These are phyloP conservation scores for Bombus vancouverensis DNA, from an alignment of 1,140 invertebrate species.

Conservation along the genomic window DNA sequence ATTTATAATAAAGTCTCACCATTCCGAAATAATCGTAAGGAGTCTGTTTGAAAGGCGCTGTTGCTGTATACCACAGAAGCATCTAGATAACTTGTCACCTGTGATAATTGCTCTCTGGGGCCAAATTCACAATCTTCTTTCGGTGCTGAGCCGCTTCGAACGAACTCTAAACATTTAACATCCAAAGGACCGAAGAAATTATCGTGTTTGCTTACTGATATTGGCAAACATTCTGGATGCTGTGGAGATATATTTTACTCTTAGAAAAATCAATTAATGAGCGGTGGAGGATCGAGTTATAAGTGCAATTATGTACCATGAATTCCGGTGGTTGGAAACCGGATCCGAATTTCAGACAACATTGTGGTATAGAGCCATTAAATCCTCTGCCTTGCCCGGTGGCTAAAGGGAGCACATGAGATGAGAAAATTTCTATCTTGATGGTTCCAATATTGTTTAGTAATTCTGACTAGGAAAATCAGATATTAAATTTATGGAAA, in stretches of 20 bases:
- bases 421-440: not conserved
- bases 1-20: slow-evolving; percentile 80
- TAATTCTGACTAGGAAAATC: not conserved
- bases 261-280: no score
- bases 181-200: slow-evolving; percentile 87
- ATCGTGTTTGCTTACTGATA: slow-evolving; percentile 88
- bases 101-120: slow-evolving; percentile 89
- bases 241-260: slow-evolving; percentile 67
- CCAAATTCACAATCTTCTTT: slow-evolving; percentile 88
- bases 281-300: not conserved
- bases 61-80: slow-evolving; percentile 96
- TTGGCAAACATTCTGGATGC: slow-evolving; percentile 93
- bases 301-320: slow-evolving; percentile 81
- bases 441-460: not conserved
- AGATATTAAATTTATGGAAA: not conserved
- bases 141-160: slow-evolving; percentile 88
- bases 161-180: slow-evolving; percentile 89
- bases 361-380: slow-evolving; percentile 91
- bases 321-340: slow-evolving; percentile 85
- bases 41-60: slow-evolving; percentile 89
- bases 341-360: slow-evolving; percentile 87
- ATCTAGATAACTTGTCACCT: slow-evolving; percentile 95
- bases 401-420: slow-evolving; percentile 61
- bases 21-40: slow-evolving; percentile 87
- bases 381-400: slow-evolving; percentile 86